Evolutionary conservation across 1,140 invertebrate species (phyloP).

Genomic region (Bombus haemorrhoidalis): DNA sequence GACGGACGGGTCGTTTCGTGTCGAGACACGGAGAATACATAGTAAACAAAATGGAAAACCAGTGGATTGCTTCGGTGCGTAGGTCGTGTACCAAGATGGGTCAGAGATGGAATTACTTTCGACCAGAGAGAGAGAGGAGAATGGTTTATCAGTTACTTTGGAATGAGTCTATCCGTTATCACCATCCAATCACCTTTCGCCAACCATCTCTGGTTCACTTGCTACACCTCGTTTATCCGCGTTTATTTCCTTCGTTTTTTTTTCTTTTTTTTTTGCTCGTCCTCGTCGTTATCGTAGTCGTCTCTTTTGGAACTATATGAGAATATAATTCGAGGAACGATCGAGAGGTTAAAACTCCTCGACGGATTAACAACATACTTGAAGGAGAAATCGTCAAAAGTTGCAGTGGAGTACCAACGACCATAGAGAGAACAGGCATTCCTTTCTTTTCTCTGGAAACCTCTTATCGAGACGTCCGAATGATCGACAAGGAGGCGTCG

Average conservation of each 20-base stretch:
- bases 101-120: constrained; percentile 12
- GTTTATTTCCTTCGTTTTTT: too few relatives aligned
- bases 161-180: not conserved
- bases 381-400: not conserved
- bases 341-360: too few relatives aligned
- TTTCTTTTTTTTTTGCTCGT: too few relatives aligned
- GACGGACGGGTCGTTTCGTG: not conserved
- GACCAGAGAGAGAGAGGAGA: not conserved
- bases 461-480: not conserved
- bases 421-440: not conserved
- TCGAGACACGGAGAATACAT: not conserved
- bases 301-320: too few relatives aligned
- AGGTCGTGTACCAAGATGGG: not conserved
- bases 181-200: not conserved
- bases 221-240: not conserved
- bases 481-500: not conserved
- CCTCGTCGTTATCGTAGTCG: too few relatives aligned
- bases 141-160: not conserved
- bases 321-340: not conserved
- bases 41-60: constrained; percentile 69
- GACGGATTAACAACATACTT: too few relatives aligned
- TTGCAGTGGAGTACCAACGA: not conserved
- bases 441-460: not conserved
- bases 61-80: constrained; percentile 24
- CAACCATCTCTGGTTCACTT: too few relatives aligned